phyloP scores from a whole-genome alignment of 2,888 invertebrate genomes.

The Idaea biselata region DNA sequence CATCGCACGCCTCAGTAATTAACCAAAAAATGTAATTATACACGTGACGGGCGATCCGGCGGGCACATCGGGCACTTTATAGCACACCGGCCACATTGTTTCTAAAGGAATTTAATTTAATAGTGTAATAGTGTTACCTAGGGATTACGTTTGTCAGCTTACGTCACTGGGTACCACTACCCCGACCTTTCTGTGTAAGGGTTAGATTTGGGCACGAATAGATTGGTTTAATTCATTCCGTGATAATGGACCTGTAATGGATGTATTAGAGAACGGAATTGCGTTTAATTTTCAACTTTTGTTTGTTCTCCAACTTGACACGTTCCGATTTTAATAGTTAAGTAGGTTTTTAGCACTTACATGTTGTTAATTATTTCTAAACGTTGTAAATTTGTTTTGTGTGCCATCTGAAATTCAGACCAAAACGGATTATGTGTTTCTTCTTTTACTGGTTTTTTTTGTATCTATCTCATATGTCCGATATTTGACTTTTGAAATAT shows the following conservation, averaged over 20 bases:
- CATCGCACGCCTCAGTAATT: constrained; percentile 5
- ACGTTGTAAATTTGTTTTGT: too few species aligned
- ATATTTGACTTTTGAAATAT: too few species aligned
- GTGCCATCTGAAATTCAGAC: too few species aligned
- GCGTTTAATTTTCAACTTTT: background rate
- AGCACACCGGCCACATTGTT: constrained; percentile 7
- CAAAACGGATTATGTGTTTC: too few species aligned
- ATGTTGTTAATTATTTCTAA: too few species aligned
- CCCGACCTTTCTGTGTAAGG: constrained; percentile 27
- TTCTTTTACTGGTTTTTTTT: too few species aligned
- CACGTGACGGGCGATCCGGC: constrained; percentile 2
- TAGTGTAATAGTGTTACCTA: constrained; percentile 25
- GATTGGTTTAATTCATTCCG: constrained; percentile 24
- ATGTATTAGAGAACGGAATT: constrained; percentile 2
- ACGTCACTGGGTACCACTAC: constrained; percentile 20
- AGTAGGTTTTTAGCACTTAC: too few species aligned
- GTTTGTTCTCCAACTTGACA: background rate
- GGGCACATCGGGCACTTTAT: constrained; percentile 5
- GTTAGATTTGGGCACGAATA: constrained; percentile 28
- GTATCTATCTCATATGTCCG: too few species aligned
- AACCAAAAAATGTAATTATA: constrained; percentile 10
- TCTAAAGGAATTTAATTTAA: constrained; percentile 24
- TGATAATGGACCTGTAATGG: constrained; percentile 30
- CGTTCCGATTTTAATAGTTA: background rate
- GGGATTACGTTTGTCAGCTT: constrained; percentile 27